Conservation (phyloP, 2,113 vertebrate species). For the Hemiprocne comata region DNA sequence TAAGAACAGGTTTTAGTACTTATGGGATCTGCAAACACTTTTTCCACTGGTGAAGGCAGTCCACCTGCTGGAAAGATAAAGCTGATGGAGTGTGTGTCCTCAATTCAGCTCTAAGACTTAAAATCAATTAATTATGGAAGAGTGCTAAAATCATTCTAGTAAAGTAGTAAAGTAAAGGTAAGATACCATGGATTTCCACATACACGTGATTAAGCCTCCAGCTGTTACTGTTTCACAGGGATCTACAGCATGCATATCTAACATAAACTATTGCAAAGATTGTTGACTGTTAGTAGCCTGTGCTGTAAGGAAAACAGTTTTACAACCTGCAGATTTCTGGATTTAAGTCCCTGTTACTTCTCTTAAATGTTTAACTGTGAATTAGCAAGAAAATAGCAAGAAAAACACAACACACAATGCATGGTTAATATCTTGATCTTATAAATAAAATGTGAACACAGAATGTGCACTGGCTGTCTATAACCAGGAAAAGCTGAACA, state of each 20-base stretch:
- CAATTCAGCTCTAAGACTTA: constrained; percentile 16
- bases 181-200: neutral
- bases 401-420: neutral
- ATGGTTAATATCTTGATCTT: neutral
- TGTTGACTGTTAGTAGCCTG: neutral
- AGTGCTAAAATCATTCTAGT: neutral
- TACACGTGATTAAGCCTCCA: neutral
- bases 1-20: neutral
- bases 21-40: neutral
- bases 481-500: rapidly evolving
- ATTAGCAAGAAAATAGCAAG: rapidly evolving
- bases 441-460: neutral
- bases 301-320: neutral
- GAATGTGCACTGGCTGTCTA: neutral
- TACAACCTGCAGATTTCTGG: neutral
- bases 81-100: neutral
- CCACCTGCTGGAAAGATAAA: constrained; percentile 14
- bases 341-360: neutral
- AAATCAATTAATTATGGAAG: constrained; percentile 10
- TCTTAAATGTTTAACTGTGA: neutral
- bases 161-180: neutral
- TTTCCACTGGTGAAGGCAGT: neutral
- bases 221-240: neutral
- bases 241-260: neutral
- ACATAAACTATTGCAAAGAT: neutral